Percentiles rank a stretch among this genome's conserved stretches.
Evolutionary conservation across 2,797 vertebrate genomes (phyloP).

Genomic region (Karalla daura): DNA sequence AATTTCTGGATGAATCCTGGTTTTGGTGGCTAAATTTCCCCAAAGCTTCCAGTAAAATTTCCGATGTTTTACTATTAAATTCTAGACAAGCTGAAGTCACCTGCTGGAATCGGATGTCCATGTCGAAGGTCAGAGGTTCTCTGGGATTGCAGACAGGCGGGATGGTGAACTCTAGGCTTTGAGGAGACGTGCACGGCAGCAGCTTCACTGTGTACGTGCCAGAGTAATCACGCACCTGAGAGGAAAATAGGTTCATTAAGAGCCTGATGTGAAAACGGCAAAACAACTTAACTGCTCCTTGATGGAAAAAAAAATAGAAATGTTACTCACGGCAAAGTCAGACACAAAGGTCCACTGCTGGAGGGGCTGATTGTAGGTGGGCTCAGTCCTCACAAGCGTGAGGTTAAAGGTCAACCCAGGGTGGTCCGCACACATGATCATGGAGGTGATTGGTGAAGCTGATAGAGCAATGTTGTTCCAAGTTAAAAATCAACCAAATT

Average conservation of each 20-base stretch:
- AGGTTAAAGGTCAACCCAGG: conserved; percentile 93
- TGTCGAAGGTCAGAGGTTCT: conserved; percentile 90
- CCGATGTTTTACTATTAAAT: not conserved
- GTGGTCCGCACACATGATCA: conserved; percentile 92
- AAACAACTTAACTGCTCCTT: not conserved
- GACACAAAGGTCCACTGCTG: conserved; percentile 96
- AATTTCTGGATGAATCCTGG: no score
- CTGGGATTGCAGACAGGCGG: conserved; percentile 91
- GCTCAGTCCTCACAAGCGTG: conserved; percentile 89
- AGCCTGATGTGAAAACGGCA: not conserved
- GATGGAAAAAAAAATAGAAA: no score
- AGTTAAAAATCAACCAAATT: not conserved
- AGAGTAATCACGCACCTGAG: conserved; percentile 95
- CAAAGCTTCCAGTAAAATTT: not conserved
- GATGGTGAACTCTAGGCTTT: conserved; percentile 87
- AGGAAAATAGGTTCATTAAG: not conserved
- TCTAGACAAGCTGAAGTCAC: conserved; percentile 65
- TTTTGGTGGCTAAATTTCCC: not conserved
- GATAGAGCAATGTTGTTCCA: conserved; percentile 23
- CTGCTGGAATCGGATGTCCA: conserved; percentile 98
- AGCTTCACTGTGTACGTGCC: conserved; percentile 93
- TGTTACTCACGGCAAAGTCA: conserved; percentile 92
- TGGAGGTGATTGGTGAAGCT: conserved; percentile 88
- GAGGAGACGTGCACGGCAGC: conserved; percentile 87
- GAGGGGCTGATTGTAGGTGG: conserved; percentile 91